Base-by-base conservation (phyloP, 2,797 vertebrate genomes). In the Muscicapa striata region DNA sequence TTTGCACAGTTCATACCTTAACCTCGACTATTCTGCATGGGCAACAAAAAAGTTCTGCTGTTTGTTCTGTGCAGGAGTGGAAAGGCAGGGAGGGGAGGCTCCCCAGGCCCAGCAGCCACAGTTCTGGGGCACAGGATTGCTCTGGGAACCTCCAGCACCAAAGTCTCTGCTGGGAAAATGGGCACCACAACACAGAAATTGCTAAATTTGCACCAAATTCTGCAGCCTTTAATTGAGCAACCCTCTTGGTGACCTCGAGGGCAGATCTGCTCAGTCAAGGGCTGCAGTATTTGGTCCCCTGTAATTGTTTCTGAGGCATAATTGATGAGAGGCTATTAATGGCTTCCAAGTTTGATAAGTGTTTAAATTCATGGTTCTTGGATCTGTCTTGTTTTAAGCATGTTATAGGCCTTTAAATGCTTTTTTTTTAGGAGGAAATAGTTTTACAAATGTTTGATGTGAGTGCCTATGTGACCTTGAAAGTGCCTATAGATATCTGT, bases 311-410 rank as follows among this genome's bases (percentile, higher is more conserved):
- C 84, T 0, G 38, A 73, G 93, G 49, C 62, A 51, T 90, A 94
- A 93, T 77, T 95, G 94, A 94, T 88, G 96, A 90, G 89, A 81
- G 51, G 73, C 69, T 89, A 32, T 75, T 96, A 81, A 69, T 67
- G 79, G 67, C 22, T 91, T 92, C 87, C 55, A 89, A 88, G 59
- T 94, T 86, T 91, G 91, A 9, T 34, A 88, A 88, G 94, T 64
- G 74, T 73, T 91, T 82, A 88, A 84, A 92, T 90, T 76, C 23
- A 51, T 51, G 70, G 51, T 86, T 93, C 74, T 82, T 88, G 74
- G 91, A 49, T 64, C 69, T 79, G 38, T 63, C 85, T 78, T 87
- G 82, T 75, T 91, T 76, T 78, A 90, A 78, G 38, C 12, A 3
- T 52, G 45, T 54, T 11, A 1, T 57, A 66, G 45, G 43, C 59